Conservation (phyloP, 2,888 invertebrate genomes). For the Drosophila aldrichi region DNA sequence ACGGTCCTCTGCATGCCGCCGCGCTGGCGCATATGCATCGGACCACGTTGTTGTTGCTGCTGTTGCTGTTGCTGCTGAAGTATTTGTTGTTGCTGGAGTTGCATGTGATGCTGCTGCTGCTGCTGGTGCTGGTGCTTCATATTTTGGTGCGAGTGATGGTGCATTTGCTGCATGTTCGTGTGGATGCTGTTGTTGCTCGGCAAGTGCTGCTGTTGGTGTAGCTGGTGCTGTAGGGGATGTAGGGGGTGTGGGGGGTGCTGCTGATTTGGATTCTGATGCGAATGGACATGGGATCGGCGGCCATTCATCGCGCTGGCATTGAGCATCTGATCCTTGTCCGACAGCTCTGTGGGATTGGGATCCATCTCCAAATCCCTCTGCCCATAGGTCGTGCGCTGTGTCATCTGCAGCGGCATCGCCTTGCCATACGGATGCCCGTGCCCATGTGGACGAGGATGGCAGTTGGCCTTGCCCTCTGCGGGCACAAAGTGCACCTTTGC, state of each 20-base stretch:
- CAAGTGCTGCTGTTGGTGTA: conserved; percentile 65
- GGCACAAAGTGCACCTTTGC: conserved; percentile 52
- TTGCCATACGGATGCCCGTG: conserved; percentile 39
- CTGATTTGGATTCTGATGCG: conserved; percentile 16
- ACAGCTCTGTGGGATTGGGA: conserved; percentile 22
- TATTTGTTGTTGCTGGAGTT: conserved; percentile 3
- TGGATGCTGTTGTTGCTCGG: conserved; percentile 5
- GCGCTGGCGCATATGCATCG: conserved; percentile 24
- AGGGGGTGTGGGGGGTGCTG: conserved; percentile 6
- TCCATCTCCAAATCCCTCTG: conserved; percentile 26
- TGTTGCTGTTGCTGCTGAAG: conserved; percentile 10
- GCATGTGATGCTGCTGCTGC: conserved; percentile 16
- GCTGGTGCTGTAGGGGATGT: conserved; percentile 61
- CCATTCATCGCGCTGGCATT: conserved; percentile 16
- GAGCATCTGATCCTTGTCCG: conserved; percentile 56
- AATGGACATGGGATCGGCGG: conserved; percentile 31
- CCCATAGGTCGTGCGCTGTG: conserved; percentile 47
- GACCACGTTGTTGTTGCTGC: conserved; percentile 2
- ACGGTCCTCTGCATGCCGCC: conserved; percentile 23
- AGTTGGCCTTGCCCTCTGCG: conserved; percentile 27
- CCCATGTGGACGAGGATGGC: conserved; percentile 28
- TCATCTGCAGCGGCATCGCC: conserved; percentile 26
- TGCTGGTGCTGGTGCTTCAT: conserved; percentile 21
- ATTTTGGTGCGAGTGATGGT: conserved; percentile 12
- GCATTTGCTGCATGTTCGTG: conserved; percentile 27